phyloP scores from a whole-genome alignment of 2,888 invertebrate species.

The Deroplatys truncata region DNA sequence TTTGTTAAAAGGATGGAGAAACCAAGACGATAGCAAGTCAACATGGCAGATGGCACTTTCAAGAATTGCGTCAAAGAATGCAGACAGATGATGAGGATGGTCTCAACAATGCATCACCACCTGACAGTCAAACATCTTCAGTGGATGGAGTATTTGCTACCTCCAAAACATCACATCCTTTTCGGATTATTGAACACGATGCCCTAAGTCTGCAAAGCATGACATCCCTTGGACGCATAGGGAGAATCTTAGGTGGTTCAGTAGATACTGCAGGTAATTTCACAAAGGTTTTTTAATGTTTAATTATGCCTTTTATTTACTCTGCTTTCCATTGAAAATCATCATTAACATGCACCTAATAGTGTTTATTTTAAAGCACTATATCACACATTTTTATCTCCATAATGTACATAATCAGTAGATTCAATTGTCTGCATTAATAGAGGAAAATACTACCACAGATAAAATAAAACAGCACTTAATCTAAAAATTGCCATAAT shows the following conservation, averaged over 20 bases:
- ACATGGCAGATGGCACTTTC: conserved; percentile 67
- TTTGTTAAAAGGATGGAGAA: neutral
- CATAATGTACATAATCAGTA: neutral
- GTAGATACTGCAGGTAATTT: conserved; percentile 28
- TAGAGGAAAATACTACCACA: too few species aligned
- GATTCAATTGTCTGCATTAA: too few species aligned
- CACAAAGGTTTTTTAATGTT: neutral
- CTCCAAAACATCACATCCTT: conserved; percentile 67
- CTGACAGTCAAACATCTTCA: conserved; percentile 72
- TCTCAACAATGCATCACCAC: conserved; percentile 61
- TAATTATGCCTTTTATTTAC: neutral
- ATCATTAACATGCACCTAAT: neutral
- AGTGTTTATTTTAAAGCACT: neutral
- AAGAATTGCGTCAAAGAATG: conserved; percentile 79
- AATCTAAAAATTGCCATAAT: too few species aligned
- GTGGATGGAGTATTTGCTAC: conserved; percentile 72
- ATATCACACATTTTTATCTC: neutral
- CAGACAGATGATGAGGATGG: conserved; percentile 80
- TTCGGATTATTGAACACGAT: conserved; percentile 83
- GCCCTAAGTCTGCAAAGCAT: conserved; percentile 83
- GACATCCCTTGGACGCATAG: conserved; percentile 80
- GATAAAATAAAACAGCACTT: too few species aligned
- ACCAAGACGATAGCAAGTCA: conserved; percentile 10
- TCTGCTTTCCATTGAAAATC: neutral
- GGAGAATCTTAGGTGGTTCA: conserved; percentile 69